Percentiles rank a stretch among this genome's conserved stretches.
These are phyloP conservation scores for Choloepus hoffmanni DNA, from an alignment of 2,113 vertebrate genomes.

Conservation along the genomic window DNA sequence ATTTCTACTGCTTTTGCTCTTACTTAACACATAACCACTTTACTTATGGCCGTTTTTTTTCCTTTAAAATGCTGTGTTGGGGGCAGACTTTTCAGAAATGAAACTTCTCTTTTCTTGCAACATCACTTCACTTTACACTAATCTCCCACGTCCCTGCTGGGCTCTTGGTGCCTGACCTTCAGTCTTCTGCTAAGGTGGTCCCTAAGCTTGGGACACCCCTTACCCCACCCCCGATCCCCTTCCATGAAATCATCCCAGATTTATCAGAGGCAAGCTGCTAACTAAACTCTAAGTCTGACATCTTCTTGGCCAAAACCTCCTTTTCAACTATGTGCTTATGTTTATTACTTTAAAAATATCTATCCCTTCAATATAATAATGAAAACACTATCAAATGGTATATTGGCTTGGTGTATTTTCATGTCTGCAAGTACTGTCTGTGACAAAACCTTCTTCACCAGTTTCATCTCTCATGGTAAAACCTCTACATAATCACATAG, in stretches of 20 bases:
- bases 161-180: neutral
- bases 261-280: constrained; percentile 46
- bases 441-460: neutral
- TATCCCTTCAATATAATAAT: neutral
- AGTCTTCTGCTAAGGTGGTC: neutral
- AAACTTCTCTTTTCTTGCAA: neutral
- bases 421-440: neutral
- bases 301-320: neutral
- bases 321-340: neutral
- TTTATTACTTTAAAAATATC: neutral
- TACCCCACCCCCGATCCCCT: neutral
- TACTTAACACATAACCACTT: neutral
- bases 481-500: neutral
- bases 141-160: neutral
- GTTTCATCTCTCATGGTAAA: neutral
- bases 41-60: neutral
- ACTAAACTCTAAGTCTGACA: neutral
- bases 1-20: neutral
- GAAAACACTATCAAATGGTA: neutral
- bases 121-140: neutral
- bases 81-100: neutral
- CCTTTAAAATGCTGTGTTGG: neutral
- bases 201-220: neutral
- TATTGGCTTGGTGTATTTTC: neutral
- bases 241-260: constrained; percentile 20